Evolutionary conservation across 1,140 invertebrate species (phyloP).

Genomic region (Lordiphosa stackelbergi): DNA sequence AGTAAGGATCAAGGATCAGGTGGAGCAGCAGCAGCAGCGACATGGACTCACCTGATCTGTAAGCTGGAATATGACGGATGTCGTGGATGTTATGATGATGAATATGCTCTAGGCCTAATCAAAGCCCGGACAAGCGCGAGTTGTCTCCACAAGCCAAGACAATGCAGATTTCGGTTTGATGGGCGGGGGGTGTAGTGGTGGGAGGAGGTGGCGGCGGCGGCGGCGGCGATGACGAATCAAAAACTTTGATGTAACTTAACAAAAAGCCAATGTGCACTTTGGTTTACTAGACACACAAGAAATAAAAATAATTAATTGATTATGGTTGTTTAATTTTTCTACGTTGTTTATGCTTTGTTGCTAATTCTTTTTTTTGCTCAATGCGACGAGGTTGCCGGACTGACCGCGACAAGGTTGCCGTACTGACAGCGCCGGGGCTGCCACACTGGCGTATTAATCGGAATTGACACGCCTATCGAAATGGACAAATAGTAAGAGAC

Average conservation of each 20-base stretch:
- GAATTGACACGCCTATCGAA: no score
- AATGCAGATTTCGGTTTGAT: conserved; percentile 8
- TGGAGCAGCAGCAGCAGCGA: no score
- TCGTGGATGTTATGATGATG: conserved; percentile 6
- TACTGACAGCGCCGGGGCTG: no score
- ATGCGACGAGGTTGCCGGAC: no score
- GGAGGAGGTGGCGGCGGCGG: conserved; percentile 4
- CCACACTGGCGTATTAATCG: no score
- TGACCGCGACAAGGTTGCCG: no score
- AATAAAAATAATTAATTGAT: conserved; percentile 1
- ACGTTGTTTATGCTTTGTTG: conserved; percentile 8
- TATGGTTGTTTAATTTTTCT: conserved; percentile 16
- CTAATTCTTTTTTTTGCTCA: conserved; percentile 20
- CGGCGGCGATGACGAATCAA: conserved; percentile 40
- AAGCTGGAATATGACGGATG: conserved; percentile 5
- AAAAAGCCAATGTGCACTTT: conserved; percentile 42
- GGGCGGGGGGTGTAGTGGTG: conserved; percentile 9
- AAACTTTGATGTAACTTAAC: conserved; percentile 58
- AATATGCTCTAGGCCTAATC: background rate
- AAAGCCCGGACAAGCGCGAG: background rate
- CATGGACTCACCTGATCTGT: conserved; percentile 28
- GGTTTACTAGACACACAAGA: conserved; percentile 33
- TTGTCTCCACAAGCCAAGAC: background rate
- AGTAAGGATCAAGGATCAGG: background rate
- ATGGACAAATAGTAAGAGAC: no score